Conservation (phyloP, 2,888 invertebrate genomes). For the Amiota communis region DNA sequence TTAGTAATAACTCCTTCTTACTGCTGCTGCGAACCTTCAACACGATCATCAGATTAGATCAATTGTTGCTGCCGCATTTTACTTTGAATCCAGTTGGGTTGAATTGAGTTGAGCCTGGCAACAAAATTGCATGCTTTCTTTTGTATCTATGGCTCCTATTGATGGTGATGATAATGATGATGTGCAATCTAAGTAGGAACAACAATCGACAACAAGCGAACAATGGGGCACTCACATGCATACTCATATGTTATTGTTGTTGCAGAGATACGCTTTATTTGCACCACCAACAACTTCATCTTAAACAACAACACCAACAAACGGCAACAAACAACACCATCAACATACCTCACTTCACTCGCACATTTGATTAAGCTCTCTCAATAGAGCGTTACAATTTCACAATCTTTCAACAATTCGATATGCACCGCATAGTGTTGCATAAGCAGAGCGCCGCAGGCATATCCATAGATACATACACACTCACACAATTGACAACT, state of each 20-base stretch:
- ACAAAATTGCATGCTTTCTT: slow-evolving; percentile 67
- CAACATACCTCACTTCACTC: slow-evolving; percentile 40
- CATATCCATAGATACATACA: slow-evolving; percentile 47
- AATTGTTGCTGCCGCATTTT: slow-evolving; percentile 61
- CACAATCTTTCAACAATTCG: slow-evolving; percentile 64
- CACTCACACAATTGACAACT: slow-evolving; percentile 19
- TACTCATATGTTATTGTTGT: slow-evolving; percentile 9
- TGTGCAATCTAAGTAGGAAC: slow-evolving; percentile 6
- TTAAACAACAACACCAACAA: slow-evolving; percentile 28
- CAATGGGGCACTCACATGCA: not conserved
- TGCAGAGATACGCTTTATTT: slow-evolving; percentile 58
- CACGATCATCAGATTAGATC: slow-evolving; percentile 52
- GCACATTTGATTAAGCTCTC: slow-evolving; percentile 54
- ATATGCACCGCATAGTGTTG: slow-evolving; percentile 56
- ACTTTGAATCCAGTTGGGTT: slow-evolving; percentile 13
- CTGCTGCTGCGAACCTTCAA: not conserved
- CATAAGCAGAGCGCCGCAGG: slow-evolving; percentile 48
- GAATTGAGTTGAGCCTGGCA: slow-evolving; percentile 47
- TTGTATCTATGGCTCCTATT: slow-evolving; percentile 36
- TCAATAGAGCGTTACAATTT: slow-evolving; percentile 67
- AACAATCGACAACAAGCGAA: slow-evolving; percentile 5
- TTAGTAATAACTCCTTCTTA: slow-evolving; percentile 63
- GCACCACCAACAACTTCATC: slow-evolving; percentile 45
- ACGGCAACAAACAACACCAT: slow-evolving; percentile 34
- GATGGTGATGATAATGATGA: not conserved